Base-by-base conservation (phyloP, 2,888 invertebrate genomes). In the Calephelis perditalis region DNA sequence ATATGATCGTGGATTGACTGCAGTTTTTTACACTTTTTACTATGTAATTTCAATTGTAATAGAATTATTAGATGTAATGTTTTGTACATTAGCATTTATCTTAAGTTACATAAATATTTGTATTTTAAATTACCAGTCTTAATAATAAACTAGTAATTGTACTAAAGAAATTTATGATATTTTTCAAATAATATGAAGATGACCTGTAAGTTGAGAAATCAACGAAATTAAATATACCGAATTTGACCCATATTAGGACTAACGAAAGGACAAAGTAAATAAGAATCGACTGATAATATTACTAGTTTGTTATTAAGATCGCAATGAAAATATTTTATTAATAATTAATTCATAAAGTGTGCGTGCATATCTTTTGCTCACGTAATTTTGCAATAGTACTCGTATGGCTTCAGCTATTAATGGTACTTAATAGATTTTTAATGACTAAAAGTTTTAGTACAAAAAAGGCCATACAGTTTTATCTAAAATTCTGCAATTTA, bases 401-500 rank as follows among this genome's bases (percentile, higher is more conserved):
- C 7, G 49, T 49, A 49, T 49, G 49, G 49, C 15, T 49, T 49
- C 49, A 26, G 49, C 49, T 49, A 49, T 49, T 49, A 15, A 49
- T 57, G 62, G 67, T 68, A 68, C 67, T 66, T 68, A 59, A 55
- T 44, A 43, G 59, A 61, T 57, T 58, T 46, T 59, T 61, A 60
- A 54, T 60, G 46, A 61, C 59, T 65, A 62, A 63, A 62, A 64
- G 59, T 59, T 74, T 81, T 80, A 86, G 87, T 88, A 88, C 87
- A 88, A 88, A 86, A 72, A 70, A 66, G 70, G 88, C 88, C 88
- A 88, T 88, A 87, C 67, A 73, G 74, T 78, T 76, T 64, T 63
- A 56, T 65, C 67, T 59, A 71, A 81, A 80, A 79, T 77, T 70
- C 84, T 82, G 72, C 86, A 86, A 85, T 88, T 68, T 79, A 73